Conservation (phyloP, 2,113 vertebrate genomes). For the Phalacrocorax pelagicus region DNA sequence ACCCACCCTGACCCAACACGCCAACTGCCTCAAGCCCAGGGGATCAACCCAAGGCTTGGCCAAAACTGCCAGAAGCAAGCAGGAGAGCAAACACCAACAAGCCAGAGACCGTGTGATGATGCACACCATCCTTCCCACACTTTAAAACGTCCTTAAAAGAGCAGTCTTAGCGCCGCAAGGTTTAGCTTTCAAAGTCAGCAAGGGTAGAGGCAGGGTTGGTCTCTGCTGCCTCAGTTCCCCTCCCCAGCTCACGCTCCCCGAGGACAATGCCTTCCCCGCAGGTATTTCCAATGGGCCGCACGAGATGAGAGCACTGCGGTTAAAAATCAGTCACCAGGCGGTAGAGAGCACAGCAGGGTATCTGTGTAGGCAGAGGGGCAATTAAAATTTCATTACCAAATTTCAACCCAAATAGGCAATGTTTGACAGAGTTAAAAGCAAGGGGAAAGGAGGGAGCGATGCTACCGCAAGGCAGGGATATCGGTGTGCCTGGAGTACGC, state of each 20-base stretch:
- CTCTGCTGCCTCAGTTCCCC: background rate
- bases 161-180: background rate
- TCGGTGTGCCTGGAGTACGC: accelerated
- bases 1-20: background rate
- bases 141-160: background rate
- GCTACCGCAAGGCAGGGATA: background rate
- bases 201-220: too few species aligned
- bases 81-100: background rate
- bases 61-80: background rate
- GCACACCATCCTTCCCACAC: background rate
- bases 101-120: accelerated
- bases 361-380: background rate
- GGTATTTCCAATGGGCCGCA: background rate
- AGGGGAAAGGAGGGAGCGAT: background rate
- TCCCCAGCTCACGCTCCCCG: accelerated
- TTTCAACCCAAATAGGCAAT: background rate
- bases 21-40: background rate
- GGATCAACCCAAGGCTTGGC: background rate
- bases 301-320: accelerated
- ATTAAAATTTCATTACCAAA: background rate
- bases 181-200: background rate
- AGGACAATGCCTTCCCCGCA: background rate
- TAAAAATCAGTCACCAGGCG: background rate
- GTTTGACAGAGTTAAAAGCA: background rate
- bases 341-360: accelerated